A percentile compares a stretch with the other conserved stretches of the same genome.
Conservation (phyloP, 2,113 vertebrate genomes). For the Coptodon rendalli region DNA sequence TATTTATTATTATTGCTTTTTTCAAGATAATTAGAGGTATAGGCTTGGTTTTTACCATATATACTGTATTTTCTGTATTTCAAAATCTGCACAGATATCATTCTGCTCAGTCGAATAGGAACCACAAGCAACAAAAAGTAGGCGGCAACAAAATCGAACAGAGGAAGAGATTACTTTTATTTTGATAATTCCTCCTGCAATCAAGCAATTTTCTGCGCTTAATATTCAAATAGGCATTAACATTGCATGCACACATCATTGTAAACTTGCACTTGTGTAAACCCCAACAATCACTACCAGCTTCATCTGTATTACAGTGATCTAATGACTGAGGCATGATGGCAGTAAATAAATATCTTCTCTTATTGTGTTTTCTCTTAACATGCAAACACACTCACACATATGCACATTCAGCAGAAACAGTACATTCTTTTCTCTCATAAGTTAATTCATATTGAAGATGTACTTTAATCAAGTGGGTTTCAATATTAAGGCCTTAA, state of each 20-base stretch:
- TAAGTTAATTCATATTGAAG: slow-evolving; percentile 25
- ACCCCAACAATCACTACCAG: background rate
- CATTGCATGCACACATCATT: slow-evolving; percentile 1
- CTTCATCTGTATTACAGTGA: background rate
- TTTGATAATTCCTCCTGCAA: slow-evolving; percentile 22
- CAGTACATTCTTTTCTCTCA: background rate
- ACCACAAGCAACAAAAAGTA: background rate
- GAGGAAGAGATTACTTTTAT: slow-evolving; percentile 34
- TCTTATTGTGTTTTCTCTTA: background rate
- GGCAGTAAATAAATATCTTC: slow-evolving; percentile 28
- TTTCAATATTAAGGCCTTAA: slow-evolving; percentile 22
- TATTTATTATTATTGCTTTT: background rate
- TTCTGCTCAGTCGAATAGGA: background rate
- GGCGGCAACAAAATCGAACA: background rate
- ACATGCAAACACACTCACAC: slow-evolving; percentile 3
- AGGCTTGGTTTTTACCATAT: background rate
- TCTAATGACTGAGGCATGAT: background rate
- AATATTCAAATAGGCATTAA: slow-evolving; percentile 32
- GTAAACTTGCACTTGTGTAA: slow-evolving; percentile 27
- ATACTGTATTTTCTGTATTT: background rate
- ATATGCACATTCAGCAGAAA: background rate
- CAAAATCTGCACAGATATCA: background rate
- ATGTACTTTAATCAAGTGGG: slow-evolving; percentile 2
- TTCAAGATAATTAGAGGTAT: background rate
- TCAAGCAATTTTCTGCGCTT: background rate